Conservation (phyloP, 2,888 invertebrate genomes). For the Metacarcinus magister region DNA sequence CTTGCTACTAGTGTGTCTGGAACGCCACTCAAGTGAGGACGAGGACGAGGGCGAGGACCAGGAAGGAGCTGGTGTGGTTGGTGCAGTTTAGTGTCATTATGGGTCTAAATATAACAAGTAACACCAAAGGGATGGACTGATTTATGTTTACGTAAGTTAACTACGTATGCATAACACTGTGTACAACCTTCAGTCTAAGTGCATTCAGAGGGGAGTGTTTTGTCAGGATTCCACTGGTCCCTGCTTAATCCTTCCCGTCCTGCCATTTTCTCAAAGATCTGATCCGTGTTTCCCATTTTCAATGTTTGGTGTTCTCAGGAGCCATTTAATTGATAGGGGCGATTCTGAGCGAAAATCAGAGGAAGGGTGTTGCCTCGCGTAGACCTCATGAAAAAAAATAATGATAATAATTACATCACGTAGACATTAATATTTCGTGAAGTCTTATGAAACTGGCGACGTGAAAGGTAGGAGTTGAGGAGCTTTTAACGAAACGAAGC, state of each 20-base stretch:
- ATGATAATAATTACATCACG: not conserved
- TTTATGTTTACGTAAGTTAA: not conserved
- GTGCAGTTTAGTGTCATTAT: not conserved
- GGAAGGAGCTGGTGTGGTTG: not conserved
- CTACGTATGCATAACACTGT: not conserved
- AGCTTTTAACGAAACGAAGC: not conserved
- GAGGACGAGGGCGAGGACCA: not conserved
- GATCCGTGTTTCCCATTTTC: constrained; percentile 78
- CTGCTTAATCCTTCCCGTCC: constrained; percentile 58
- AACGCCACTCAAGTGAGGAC: not conserved
- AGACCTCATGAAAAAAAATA: not conserved
- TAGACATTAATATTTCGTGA: not conserved
- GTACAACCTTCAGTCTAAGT: not conserved
- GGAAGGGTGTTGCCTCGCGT: constrained; percentile 63
- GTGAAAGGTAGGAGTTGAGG: not conserved
- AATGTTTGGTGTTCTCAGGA: constrained; percentile 78
- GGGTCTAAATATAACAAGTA: not conserved
- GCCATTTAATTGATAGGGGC: constrained; percentile 78
- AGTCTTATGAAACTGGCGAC: not conserved
- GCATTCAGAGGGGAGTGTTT: not conserved
- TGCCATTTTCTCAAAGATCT: constrained; percentile 78
- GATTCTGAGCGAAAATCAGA: constrained; percentile 76
- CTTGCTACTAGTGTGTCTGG: not conserved
- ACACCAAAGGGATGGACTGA: not conserved
- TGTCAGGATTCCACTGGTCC: constrained; percentile 62